Conservation (phyloP, 2,113 vertebrate genomes). For the Tringa solitaria region DNA sequence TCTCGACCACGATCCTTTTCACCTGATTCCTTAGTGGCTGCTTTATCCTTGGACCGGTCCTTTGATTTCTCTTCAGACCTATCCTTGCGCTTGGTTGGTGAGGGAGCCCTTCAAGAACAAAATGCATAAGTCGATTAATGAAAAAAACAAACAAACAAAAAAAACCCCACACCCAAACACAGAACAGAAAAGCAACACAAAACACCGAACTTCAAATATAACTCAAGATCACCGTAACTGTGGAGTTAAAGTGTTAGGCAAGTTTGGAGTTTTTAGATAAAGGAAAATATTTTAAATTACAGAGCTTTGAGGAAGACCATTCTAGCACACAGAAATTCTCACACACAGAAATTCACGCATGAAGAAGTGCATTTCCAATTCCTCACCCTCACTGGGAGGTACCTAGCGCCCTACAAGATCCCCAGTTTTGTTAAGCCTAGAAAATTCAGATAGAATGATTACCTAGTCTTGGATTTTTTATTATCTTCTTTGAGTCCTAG, state of each 20-base stretch:
- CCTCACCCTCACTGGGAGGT: not conserved
- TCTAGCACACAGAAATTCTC: not conserved
- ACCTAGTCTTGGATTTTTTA: slow-evolving; percentile 71
- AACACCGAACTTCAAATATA: not conserved
- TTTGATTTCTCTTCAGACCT: slow-evolving; percentile 91
- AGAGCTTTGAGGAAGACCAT: not conserved
- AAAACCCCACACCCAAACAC: not conserved
- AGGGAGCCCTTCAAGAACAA: slow-evolving; percentile 87
- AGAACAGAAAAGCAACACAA: not conserved
- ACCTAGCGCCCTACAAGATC: not conserved
- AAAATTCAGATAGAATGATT: slow-evolving; percentile 59
- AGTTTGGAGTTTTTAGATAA: not conserved
- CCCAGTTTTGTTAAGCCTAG: slow-evolving; percentile 41
- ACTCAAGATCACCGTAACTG: not conserved
- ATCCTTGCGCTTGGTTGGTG: slow-evolving; percentile 94
- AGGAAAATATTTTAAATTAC: not conserved
- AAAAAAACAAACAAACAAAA: not conserved
- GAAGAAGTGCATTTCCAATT: not conserved
- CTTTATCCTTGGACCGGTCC: slow-evolving; percentile 93
- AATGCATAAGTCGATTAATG: not conserved
- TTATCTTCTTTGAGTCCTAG: slow-evolving; percentile 73
- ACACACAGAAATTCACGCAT: not conserved
- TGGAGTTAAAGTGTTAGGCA: not conserved
- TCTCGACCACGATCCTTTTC: slow-evolving; percentile 94
- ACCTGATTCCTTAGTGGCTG: slow-evolving; percentile 80